Base-by-base conservation (phyloP, 2,888 invertebrate species). In the Deilephila elpenor region DNA sequence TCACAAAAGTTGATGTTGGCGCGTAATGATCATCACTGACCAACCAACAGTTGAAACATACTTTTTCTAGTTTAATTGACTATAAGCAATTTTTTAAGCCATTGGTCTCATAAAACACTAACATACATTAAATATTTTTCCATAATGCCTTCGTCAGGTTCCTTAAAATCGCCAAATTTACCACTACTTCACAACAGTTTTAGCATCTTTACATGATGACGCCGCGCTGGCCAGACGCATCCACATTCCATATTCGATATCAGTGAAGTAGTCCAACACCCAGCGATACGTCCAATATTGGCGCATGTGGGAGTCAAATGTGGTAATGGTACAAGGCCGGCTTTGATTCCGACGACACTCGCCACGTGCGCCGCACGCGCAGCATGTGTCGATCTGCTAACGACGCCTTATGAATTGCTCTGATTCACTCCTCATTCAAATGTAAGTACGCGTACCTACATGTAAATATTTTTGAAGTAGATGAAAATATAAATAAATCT, bases 341-440 rank as follows among this genome's bases (percentile, higher is more conserved):
- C 91, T 89, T 92, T 93, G 86, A 92, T 86, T 37, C 34, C n/a
- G 62, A 37, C 62, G 61, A 61, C 51, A 67, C 14, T 56, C 51
- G 85, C 87, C 92, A 92, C 91, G 91, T 91, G 92, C 91, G 90
- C 81, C 77, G 86, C 91, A 91, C 88, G 90, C 89, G 88, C 82
- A 84, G 85, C 88, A 86, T 87, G 84, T 86, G 87, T 67, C 71
- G 72, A 72, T 53, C 64, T 59, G 72, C 70, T 64, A 74, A 74
- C 64, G 59, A 74, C 73, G 71, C 74, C 61, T 71, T 71, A 70
- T 73, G 51, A 59, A 71, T 53, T 71, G 70, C 19, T 62, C 71
- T 73, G 59, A 62, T 59, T 71, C 29, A 59, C 72, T 74, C 25
- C 20, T 44, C 67, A 51, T 67, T 29, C 60, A 56, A 56, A 56